Conservation (phyloP, 2,113 vertebrate genomes). For the Aspidoscelis tigris region DNA sequence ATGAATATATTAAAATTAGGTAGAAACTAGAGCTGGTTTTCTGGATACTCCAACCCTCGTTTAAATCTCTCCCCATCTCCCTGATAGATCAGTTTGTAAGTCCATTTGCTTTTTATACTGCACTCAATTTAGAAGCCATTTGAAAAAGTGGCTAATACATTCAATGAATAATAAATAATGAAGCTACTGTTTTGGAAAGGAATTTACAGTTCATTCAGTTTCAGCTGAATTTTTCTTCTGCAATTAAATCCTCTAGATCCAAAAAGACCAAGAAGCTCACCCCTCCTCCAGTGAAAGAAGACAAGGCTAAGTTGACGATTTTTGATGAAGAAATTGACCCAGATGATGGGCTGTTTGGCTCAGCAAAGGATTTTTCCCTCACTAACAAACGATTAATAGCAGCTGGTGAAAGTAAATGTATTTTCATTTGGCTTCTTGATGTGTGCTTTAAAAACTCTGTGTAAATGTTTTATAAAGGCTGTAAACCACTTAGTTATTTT, state of each 20-base stretch:
- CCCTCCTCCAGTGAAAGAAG: constrained; percentile 41
- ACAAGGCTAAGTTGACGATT: constrained; percentile 68
- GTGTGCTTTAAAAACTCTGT: constrained; percentile 12
- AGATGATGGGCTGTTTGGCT: constrained; percentile 74
- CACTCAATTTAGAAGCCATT: no score
- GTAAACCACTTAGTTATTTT: no score
- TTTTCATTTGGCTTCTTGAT: constrained; percentile 29
- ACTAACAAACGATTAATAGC: constrained; percentile 27
- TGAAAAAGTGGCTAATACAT: no score
- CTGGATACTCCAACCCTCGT: no score
- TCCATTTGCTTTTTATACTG: no score
- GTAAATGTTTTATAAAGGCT: background rate
- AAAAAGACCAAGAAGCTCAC: constrained; percentile 73
- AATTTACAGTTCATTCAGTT: background rate
- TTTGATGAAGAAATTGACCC: constrained; percentile 78
- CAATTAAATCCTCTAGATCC: constrained; percentile 68
- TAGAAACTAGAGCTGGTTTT: no score
- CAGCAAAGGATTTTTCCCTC: constrained; percentile 42
- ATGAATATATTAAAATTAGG: no score
- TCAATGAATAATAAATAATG: no score
- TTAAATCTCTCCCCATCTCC: background rate
- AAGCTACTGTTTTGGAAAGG: background rate
- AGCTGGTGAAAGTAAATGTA: constrained; percentile 65
- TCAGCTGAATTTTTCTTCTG: constrained; percentile 41
- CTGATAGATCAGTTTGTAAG: background rate